Percentiles rank a stretch among this genome's conserved stretches.
phyloP scores from a whole-genome alignment of 2,888 invertebrate species.

The Dicyrtomina minuta region DNA sequence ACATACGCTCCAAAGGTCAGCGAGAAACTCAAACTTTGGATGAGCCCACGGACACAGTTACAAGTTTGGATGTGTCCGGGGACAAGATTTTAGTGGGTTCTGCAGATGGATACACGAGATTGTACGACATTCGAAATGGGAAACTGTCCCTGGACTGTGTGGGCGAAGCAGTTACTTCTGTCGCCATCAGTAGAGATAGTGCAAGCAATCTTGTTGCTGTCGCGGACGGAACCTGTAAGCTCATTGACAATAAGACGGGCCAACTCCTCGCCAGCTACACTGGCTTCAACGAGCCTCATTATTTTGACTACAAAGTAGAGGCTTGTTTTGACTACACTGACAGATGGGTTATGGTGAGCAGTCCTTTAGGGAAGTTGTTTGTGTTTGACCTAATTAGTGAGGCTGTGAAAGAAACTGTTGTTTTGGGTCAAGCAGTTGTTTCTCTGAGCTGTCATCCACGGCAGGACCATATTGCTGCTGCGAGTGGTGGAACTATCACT shows the following conservation, averaged over 20 bases:
- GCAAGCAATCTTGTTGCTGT: no score
- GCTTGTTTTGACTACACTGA: conserved; percentile 68
- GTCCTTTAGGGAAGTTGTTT: conserved; percentile 80
- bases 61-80: conserved; percentile 69
- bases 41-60: conserved; percentile 81
- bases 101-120: conserved; percentile 81
- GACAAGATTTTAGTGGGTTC: conserved; percentile 88
- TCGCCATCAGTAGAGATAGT: conserved; percentile 86
- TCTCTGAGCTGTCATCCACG: conserved; percentile 81
- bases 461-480: conserved; percentile 71
- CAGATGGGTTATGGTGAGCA: conserved; percentile 83
- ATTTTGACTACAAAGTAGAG: conserved; percentile 50
- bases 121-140: no score
- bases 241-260: conserved; percentile 86
- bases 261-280: conserved; percentile 73
- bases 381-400: no score
- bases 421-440: conserved; percentile 66
- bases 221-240: conserved; percentile 75
- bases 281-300: conserved; percentile 65
- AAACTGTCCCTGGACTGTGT: conserved; percentile 79
- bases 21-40: conserved; percentile 63
- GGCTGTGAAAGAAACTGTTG: no score
- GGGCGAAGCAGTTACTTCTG: conserved; percentile 79
- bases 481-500: conserved; percentile 70
- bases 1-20: no score